A percentile compares a stretch with the other conserved stretches of the same genome.
Conservation (phyloP, 2,888 invertebrate genomes). For the Dynastes tityus region DNA sequence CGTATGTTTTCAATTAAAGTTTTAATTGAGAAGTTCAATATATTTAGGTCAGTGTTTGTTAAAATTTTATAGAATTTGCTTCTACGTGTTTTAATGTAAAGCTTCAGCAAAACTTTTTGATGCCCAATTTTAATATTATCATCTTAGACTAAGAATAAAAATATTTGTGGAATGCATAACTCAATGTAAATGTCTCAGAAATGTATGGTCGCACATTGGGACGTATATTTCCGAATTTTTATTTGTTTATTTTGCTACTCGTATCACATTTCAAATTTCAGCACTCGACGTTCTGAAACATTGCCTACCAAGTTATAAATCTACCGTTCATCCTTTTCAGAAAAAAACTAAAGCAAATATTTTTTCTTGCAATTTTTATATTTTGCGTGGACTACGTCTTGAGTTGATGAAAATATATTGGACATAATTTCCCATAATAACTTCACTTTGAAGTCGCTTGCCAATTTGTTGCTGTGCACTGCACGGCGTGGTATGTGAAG, state of each 20-base stretch:
- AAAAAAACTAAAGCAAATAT: constrained; percentile 2
- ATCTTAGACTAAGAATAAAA: too few species aligned
- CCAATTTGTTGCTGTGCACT: constrained; percentile 19
- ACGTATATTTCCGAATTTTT: background rate
- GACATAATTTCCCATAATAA: constrained; percentile 21
- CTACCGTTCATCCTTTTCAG: background rate
- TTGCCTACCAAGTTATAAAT: background rate
- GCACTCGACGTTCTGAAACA: background rate
- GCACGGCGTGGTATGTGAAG: background rate
- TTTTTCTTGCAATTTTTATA: constrained; percentile 14
- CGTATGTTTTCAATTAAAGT: too few species aligned
- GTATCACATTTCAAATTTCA: constrained; percentile 2
- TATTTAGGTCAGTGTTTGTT: too few species aligned
- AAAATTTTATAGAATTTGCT: too few species aligned
- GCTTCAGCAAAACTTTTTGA: too few species aligned
- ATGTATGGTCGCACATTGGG: too few species aligned
- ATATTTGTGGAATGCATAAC: too few species aligned
- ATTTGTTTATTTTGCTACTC: background rate
- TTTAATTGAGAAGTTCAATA: too few species aligned
- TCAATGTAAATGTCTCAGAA: too few species aligned
- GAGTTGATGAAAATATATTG: constrained; percentile 15
- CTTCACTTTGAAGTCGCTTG: constrained; percentile 33
- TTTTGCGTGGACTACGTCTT: background rate
- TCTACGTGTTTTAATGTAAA: too few species aligned
- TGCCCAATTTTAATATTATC: too few species aligned